Base-by-base conservation (phyloP, 1,140 invertebrate species). In the Leguminivora glycinivorella region DNA sequence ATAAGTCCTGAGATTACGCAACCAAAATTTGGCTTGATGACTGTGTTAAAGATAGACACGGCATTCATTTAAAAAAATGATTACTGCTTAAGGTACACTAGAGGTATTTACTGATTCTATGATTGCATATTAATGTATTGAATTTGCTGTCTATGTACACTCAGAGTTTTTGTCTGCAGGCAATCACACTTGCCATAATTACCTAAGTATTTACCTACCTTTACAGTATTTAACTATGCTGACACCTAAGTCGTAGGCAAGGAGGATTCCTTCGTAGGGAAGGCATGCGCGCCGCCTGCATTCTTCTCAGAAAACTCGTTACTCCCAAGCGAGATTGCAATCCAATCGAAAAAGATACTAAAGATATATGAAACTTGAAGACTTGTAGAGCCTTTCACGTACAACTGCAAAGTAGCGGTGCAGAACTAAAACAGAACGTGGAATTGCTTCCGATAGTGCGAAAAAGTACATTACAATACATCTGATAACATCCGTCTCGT, bases 221-320 rank as follows among this genome's bases (percentile, higher is more conserved):
- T 22, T 63, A 63, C 26, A 31, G 56, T 29, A 29, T 31, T 19
- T 63, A 29, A 63, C 26, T 63, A 63, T 17, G 26, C 25, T 31
- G 29, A 63, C 58, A 60, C 56, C 56, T 60, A 63, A 63, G 58
- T 31, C 31, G 58, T 26, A 60, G 56, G 22, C 56, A 17, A 29
- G 9, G 58, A 26, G 58, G 7, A 63, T 63, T 34, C 26, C 58
- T 10, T 26, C 19, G 4, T 14, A 29, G 58, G 58, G 58, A 63
- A 63, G 25, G 26, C 47, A 9, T 52, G 58, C 25, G 14, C 24
- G 26, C 1, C 26, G 58, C 26, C 25, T 17, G n/a, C 58, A 63
- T 63, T 63, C 58, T 63, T 31, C 58, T 63, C 31, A 63, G 58
- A 63, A 63, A 31, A 63, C 58, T 31, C 58, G 58, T 63, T 63